Percentiles rank a stretch among this genome's conserved stretches.
These are phyloP conservation scores for Drosophila micromelanica DNA, from an alignment of 1,140 invertebrate species.

Conservation along the genomic window DNA sequence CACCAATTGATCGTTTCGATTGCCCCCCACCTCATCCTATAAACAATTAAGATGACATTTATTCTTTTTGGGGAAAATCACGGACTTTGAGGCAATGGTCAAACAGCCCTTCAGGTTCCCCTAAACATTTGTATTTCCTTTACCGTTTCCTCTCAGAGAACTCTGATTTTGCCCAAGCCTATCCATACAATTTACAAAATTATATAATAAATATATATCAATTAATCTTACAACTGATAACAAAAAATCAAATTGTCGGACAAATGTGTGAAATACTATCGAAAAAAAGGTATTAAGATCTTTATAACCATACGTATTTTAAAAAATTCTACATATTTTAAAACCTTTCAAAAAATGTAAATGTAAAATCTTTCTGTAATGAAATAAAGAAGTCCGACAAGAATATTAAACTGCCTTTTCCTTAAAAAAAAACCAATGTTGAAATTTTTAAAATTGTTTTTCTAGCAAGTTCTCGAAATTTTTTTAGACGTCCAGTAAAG, in stretches of 20 bases:
- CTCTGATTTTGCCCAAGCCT: conserved; percentile 4
- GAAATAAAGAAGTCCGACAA: conserved; percentile 29
- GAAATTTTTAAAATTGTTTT: no score
- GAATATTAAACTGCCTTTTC: no score
- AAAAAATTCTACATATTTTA: conserved; percentile 43
- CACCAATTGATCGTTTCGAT: not conserved
- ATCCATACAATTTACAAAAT: conserved; percentile 16
- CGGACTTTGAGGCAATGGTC: conserved; percentile 13
- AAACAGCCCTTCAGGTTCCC: not conserved
- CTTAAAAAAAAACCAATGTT: no score
- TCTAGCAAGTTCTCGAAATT: no score
- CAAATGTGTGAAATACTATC: conserved; percentile 17
- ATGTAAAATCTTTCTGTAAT: conserved; percentile 28
- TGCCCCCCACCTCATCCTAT: not conserved
- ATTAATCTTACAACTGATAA: conserved; percentile 32
- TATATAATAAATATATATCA: conserved; percentile 39
- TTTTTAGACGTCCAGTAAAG: no score
- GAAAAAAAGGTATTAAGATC: conserved; percentile 13
- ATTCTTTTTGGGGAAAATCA: not conserved
- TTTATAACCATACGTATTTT: conserved; percentile 32
- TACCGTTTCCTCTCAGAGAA: conserved; percentile 1
- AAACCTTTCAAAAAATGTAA: conserved; percentile 29
- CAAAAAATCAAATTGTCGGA: conserved; percentile 28
- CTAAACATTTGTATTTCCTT: not conserved
- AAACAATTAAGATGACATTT: not conserved